Conservation (phyloP, 1,140 invertebrate species). For the Hypsibius dujardini region DNA sequence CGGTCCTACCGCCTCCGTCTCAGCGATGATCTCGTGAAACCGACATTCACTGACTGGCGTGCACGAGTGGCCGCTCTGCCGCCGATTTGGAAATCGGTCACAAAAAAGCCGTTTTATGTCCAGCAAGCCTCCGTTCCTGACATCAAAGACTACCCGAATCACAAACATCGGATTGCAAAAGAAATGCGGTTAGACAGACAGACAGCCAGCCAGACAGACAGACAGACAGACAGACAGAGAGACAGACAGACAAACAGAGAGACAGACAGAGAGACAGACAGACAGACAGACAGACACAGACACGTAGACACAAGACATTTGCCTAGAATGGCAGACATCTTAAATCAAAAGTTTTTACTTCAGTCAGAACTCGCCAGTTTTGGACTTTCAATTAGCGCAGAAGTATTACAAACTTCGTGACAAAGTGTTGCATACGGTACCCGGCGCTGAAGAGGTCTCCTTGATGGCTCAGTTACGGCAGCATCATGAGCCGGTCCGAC, state of each 20-base stretch:
- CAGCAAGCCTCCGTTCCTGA: background rate
- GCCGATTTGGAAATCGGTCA: background rate
- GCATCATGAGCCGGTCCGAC: background rate
- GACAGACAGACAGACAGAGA: no score
- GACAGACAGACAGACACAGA: no score
- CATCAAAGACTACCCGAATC: background rate
- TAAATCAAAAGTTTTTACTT: background rate
- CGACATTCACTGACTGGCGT: background rate
- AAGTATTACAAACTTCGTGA: background rate
- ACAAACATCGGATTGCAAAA: background rate
- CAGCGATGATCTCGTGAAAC: background rate
- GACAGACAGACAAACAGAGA: no score
- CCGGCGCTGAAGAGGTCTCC: background rate
- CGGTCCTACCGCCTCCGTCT: background rate
- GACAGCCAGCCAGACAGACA: no score
- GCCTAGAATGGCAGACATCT: background rate
- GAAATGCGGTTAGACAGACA: constrained; percentile 15
- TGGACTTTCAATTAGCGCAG: background rate
- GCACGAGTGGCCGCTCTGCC: background rate
- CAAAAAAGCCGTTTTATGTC: constrained; percentile 4
- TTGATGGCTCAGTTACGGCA: background rate
- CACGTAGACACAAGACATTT: no score
- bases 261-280: no score
- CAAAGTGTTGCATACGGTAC: constrained; percentile 1
- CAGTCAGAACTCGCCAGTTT: constrained; percentile 8